Conservation (phyloP, 2,797 vertebrate genomes). For the Vultur gryphus region DNA sequence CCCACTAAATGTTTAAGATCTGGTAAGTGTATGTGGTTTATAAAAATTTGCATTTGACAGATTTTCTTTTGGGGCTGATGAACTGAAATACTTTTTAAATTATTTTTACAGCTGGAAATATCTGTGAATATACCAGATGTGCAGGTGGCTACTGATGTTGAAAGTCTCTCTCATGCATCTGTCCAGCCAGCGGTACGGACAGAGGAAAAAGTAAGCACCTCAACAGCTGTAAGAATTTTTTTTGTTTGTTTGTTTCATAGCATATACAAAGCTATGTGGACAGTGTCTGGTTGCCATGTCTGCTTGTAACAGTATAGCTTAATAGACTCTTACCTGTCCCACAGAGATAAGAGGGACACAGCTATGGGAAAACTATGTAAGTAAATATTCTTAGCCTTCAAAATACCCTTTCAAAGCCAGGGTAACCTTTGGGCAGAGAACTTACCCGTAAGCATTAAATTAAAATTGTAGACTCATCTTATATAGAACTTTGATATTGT, state of each 20-base stretch:
- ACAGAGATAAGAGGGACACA: not conserved
- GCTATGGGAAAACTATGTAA: not conserved
- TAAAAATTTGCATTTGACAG: not conserved
- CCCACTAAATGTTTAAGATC: not conserved
- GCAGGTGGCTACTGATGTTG: slow-evolving; percentile 67
- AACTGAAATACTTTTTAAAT: slow-evolving; percentile 16
- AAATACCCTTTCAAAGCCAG: not conserved
- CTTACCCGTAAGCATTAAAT: not conserved
- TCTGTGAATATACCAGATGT: slow-evolving; percentile 80
- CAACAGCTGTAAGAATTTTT: slow-evolving; percentile 47
- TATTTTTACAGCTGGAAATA: slow-evolving; percentile 86
- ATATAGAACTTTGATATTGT: not conserved
- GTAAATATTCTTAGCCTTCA: not conserved
- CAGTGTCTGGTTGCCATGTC: not conserved
- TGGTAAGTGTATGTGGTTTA: not conserved
- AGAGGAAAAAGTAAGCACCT: slow-evolving; percentile 59
- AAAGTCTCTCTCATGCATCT: slow-evolving; percentile 68
- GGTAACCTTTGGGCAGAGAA: not conserved
- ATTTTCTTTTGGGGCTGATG: not conserved
- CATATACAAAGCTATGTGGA: not conserved
- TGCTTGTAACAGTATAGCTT: not conserved
- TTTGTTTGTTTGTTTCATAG: not conserved
- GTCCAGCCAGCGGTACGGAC: slow-evolving; percentile 10
- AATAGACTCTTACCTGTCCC: not conserved
- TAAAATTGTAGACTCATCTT: not conserved